Percentiles rank a stretch among this genome's conserved stretches.
These are phyloP conservation scores for Melanotus villosus DNA, from an alignment of 2,888 invertebrate species.

Conservation along the genomic window DNA sequence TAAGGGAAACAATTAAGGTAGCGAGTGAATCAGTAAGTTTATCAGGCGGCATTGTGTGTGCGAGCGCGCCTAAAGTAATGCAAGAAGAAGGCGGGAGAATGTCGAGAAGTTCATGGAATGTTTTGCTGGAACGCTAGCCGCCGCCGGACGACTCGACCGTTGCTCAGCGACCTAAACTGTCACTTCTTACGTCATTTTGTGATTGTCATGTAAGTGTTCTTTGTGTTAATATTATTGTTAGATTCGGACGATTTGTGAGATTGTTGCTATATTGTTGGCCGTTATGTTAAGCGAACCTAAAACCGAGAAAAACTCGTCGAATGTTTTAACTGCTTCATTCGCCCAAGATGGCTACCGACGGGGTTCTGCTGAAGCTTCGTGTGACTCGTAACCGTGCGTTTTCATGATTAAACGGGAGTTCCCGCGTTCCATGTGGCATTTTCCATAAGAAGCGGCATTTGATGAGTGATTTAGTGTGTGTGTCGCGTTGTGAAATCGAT, in stretches of 20 bases:
- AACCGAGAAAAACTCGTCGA: constrained; percentile 70
- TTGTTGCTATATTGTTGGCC: constrained; percentile 52
- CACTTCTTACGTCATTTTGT: constrained; percentile 56
- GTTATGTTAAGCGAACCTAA: constrained; percentile 59
- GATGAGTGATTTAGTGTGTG: constrained; percentile 28
- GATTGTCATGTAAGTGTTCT: constrained; percentile 57
- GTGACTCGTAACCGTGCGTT: constrained; percentile 38
- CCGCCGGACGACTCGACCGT: constrained; percentile 60
- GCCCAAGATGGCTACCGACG: constrained; percentile 70
- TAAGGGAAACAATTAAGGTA: constrained; percentile 50
- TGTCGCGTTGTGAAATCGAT: constrained; percentile 27
- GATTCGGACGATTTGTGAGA: constrained; percentile 46
- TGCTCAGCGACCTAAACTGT: constrained; percentile 54
- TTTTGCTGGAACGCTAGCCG: constrained; percentile 53
- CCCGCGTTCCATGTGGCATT: constrained; percentile 34
- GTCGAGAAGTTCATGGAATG: constrained; percentile 54
- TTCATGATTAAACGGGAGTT: constrained; percentile 38
- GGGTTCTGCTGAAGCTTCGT: constrained; percentile 54
- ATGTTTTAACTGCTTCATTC: constrained; percentile 49
- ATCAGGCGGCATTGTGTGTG: constrained; percentile 1
- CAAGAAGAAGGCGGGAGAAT: constrained; percentile 40
- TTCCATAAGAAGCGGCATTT: constrained; percentile 30
- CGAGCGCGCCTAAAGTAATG: neutral
- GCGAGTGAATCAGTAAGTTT: constrained; percentile 21
- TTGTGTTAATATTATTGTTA: constrained; percentile 54